Conservation (phyloP, 2,888 invertebrate genomes). For the Seladonia tumulorum region DNA sequence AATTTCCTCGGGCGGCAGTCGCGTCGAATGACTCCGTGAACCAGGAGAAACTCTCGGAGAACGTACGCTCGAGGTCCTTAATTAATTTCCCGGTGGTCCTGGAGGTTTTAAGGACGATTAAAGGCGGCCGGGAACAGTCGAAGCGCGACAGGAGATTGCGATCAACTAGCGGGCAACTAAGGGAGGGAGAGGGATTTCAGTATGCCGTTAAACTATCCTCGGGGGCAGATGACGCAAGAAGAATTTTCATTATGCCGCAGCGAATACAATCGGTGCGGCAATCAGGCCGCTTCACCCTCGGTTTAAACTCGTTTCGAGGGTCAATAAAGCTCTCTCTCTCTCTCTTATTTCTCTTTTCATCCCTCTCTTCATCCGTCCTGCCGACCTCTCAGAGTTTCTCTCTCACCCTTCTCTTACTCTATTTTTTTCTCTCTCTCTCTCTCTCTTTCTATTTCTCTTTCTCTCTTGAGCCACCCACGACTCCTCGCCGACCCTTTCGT, state of each 20-base stretch:
- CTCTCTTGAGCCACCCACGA: conserved; percentile 12
- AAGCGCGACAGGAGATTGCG: conserved; percentile 39
- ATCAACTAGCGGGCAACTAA: conserved; percentile 41
- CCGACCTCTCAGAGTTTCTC: not conserved
- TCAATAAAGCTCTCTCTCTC: conserved; percentile 59
- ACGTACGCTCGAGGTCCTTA: conserved; percentile 18
- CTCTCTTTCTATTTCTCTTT: too few relatives aligned
- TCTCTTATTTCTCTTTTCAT: conserved; percentile 10
- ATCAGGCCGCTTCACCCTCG: conserved; percentile 70
- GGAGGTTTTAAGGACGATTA: conserved; percentile 17
- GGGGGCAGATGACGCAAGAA: conserved; percentile 68
- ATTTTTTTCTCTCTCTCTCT: not conserved
- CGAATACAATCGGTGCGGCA: conserved; percentile 67
- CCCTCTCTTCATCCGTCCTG: not conserved
- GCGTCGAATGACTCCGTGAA: conserved; percentile 14
- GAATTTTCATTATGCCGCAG: conserved; percentile 70
- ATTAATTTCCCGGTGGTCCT: conserved; percentile 22
- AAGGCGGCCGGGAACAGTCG: conserved; percentile 26
- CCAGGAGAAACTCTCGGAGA: conserved; percentile 3
- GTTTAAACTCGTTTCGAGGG: conserved; percentile 71
- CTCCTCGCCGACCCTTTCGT: conserved; percentile 54
- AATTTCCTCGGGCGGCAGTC: not conserved
- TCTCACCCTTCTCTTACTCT: not conserved
- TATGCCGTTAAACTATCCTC: conserved; percentile 59
- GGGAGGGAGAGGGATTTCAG: conserved; percentile 29